Evolutionary conservation across 1,140 invertebrate genomes (phyloP).

Genomic region (Coelopa frigida): DNA sequence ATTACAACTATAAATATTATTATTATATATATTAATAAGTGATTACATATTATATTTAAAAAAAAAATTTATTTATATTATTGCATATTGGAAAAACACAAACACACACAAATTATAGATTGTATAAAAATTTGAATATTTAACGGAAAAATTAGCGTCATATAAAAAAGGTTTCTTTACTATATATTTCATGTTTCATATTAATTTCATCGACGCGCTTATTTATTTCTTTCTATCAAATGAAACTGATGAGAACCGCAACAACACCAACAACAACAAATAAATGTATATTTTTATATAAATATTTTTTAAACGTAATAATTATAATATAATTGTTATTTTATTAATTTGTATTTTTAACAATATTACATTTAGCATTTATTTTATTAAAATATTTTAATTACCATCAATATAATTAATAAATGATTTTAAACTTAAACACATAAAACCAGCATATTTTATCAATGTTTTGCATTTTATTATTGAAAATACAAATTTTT

Average conservation of each 20-base stretch:
- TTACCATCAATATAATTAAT: no score
- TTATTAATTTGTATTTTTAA: no score
- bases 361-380: no score
- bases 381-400: no score
- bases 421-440: no score
- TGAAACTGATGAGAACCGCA: not conserved
- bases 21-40: constrained; percentile 2
- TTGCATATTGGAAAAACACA: not conserved
- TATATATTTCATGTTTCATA: no score
- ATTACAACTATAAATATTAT: constrained; percentile 1
- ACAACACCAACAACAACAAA: constrained; percentile 2
- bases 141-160: constrained; percentile 4
- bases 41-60: not conserved
- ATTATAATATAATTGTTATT: no score
- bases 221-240: constrained; percentile 1
- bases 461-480: no score
- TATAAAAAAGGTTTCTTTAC: constrained; percentile 5
- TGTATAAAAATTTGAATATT: constrained; percentile 1
- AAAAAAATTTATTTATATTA: constrained; percentile 1
- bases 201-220: no score
- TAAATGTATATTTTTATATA: constrained; percentile 1
- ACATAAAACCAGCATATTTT: no score
- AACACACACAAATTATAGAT: not conserved
- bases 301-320: not conserved
- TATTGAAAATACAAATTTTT: no score